These are phyloP conservation scores for Uria aalge DNA, from an alignment of 2,113 vertebrate species.

Conservation along the genomic window DNA sequence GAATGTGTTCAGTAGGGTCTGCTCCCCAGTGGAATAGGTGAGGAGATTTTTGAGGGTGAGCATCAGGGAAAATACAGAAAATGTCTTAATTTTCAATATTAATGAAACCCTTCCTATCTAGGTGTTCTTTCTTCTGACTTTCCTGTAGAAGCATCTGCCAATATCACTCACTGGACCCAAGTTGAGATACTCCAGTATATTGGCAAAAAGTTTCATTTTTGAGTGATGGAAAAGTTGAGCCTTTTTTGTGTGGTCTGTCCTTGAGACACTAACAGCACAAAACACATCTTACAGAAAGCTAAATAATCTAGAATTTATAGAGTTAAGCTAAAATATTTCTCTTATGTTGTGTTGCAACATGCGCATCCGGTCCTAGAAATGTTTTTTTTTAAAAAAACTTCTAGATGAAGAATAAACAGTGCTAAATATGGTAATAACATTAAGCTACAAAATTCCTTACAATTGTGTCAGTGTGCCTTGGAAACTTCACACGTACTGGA, in stretches of 20 bases:
- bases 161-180: background rate
- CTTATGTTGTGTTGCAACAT: slow-evolving; percentile 60
- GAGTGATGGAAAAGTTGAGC: background rate
- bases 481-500: slow-evolving; percentile 49
- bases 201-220: background rate
- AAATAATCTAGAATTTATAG: slow-evolving; percentile 31
- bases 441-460: slow-evolving; percentile 61
- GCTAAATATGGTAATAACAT: slow-evolving; percentile 74
- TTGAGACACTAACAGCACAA: background rate
- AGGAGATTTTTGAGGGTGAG: background rate
- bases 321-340: slow-evolving; percentile 66
- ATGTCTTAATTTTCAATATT: background rate
- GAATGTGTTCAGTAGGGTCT: background rate
- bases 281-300: background rate
- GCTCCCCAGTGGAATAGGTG: background rate
- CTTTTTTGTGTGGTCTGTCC: background rate
- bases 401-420: slow-evolving; percentile 69
- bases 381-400: slow-evolving; percentile 9
- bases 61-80: background rate
- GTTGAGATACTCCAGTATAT: background rate
- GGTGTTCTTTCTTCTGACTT: background rate
- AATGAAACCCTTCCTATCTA: background rate
- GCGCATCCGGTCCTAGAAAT: slow-evolving; percentile 48
- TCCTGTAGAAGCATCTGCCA: background rate
- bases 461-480: slow-evolving; percentile 64